Percentiles rank a stretch among this genome's conserved stretches.
phyloP scores from a whole-genome alignment of 1,140 invertebrate species.

The Brevipalpus yothersi region DNA sequence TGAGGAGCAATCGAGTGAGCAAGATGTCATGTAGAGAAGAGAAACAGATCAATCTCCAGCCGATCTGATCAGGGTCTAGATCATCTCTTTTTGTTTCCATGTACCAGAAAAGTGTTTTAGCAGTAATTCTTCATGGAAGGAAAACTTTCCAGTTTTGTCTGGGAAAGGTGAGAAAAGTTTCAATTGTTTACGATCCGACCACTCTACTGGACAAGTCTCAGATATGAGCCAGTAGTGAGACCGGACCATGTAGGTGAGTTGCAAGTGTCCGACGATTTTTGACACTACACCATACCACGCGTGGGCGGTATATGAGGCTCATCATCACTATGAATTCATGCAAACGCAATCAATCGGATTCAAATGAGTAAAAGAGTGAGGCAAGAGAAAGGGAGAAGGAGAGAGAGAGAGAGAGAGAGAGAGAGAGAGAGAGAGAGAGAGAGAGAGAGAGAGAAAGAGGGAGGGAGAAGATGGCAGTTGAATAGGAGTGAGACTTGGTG shows the following conservation, averaged over 20 bases:
- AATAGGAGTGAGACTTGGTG: neutral
- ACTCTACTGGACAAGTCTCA: neutral
- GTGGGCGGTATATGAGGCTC: neutral
- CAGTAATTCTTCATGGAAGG: too few species aligned
- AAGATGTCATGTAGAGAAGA: neutral
- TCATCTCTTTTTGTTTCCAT: too few species aligned
- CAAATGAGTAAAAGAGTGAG: neutral
- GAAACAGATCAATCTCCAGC: neutral
- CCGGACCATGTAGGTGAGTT: neutral
- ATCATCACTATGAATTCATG: neutral
- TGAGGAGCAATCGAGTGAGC: neutral
- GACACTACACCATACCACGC: neutral
- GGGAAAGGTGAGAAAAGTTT: neutral
- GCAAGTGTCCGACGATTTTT: neutral
- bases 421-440: neutral
- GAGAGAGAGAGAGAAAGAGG: neutral
- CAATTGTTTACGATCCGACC: neutral
- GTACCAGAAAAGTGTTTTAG: too few species aligned
- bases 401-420: neutral
- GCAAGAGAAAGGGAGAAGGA: neutral
- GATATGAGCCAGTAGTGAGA: neutral
- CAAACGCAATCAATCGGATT: neutral
- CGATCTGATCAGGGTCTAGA: too few species aligned
- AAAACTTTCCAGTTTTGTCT: too few species aligned
- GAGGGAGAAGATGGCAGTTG: neutral